These are phyloP conservation scores for Dryobates pubescens DNA, from an alignment of 2,797 vertebrate species.

Conservation along the genomic window DNA sequence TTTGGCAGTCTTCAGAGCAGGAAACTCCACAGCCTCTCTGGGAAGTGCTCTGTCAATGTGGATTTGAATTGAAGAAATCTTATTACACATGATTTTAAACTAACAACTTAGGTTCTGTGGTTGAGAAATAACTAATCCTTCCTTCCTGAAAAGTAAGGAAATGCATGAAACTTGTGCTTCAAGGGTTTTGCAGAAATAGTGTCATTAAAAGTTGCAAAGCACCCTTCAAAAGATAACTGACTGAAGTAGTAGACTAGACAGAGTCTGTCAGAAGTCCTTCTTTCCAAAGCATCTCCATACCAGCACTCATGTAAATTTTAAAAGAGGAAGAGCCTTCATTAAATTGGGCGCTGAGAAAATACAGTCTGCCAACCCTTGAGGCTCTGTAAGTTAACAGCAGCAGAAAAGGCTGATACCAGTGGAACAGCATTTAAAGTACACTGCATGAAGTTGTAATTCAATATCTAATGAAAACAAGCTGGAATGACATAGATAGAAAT, in stretches of 20 bases:
- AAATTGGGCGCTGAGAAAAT: not conserved
- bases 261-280: not conserved
- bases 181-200: not conserved
- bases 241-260: not conserved
- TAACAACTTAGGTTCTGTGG: not conserved
- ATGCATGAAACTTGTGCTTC: not conserved
- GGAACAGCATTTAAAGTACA: not conserved
- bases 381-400: not conserved
- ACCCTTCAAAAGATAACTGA: not conserved
- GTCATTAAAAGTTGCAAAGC: not conserved
- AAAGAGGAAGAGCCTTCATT: not conserved
- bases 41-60: not conserved
- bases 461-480: not conserved
- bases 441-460: not conserved
- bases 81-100: not conserved
- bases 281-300: not conserved
- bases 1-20: too few relatives aligned
- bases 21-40: too few relatives aligned
- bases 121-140: not conserved
- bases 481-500: rapidly evolving
- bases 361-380: not conserved
- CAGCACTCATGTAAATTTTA: not conserved
- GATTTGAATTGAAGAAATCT: not conserved
- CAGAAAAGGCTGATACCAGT: not conserved
- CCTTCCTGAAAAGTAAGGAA: not conserved